phyloP scores from a whole-genome alignment of 2,797 vertebrate genomes.

The Apogon hyalosoma region DNA sequence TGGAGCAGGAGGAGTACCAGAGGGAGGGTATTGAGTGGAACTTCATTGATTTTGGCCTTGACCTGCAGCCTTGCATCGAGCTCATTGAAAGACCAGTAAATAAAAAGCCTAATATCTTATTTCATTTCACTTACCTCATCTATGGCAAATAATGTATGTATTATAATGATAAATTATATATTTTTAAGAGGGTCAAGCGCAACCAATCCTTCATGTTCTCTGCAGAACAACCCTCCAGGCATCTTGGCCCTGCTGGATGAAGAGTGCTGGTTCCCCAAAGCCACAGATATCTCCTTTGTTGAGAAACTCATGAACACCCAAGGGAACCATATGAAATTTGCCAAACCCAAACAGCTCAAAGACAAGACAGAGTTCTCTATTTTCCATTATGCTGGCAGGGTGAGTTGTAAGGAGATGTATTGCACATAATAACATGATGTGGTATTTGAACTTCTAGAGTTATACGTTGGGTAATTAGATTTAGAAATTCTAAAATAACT shows the following conservation, averaged over 20 bases:
- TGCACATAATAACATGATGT: background rate
- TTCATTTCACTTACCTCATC: background rate
- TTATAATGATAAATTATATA: background rate
- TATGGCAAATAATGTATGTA: background rate
- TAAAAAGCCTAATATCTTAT: background rate
- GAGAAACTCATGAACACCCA: conserved; percentile 94
- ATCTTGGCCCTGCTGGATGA: conserved; percentile 96
- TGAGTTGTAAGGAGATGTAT: conserved; percentile 60
- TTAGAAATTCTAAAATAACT: background rate
- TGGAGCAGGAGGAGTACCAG: conserved; percentile 95
- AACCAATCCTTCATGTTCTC: conserved; percentile 8
- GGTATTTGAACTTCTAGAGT: background rate
- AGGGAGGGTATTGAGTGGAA: conserved; percentile 90
- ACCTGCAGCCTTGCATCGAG: conserved; percentile 88
- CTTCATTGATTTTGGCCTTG: conserved; percentile 88
- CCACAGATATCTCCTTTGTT: conserved; percentile 95
- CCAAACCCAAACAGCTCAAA: conserved; percentile 95
- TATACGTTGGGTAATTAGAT: background rate
- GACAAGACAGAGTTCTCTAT: conserved; percentile 96
- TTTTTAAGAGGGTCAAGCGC: background rate
- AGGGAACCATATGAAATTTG: conserved; percentile 93
- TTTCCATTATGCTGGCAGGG: conserved; percentile 95
- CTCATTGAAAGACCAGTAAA: conserved; percentile 89
- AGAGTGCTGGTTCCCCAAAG: conserved; percentile 99
- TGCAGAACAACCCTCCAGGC: conserved; percentile 96